A percentile compares a stretch with the other conserved stretches of the same genome.
These are phyloP conservation scores for Scaptomyza graminum DNA, from an alignment of 1,140 invertebrate species.

Conservation along the genomic window DNA sequence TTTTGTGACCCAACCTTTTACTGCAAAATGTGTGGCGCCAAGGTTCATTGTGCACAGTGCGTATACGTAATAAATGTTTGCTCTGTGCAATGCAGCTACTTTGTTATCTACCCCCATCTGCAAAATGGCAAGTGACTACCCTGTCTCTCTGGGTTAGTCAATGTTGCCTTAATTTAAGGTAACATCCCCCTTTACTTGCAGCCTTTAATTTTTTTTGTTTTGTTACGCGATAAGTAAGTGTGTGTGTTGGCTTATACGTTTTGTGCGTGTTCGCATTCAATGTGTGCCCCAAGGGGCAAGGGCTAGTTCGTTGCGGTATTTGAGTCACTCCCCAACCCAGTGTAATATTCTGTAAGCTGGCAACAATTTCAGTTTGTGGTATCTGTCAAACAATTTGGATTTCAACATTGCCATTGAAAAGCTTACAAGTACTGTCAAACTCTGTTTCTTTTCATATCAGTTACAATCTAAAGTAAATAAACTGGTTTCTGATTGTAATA, in stretches of 20 bases:
- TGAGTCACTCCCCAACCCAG: conserved; percentile 13
- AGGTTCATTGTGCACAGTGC: conserved; percentile 71
- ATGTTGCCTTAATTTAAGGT: conserved; percentile 73
- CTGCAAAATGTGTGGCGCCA: conserved; percentile 25
- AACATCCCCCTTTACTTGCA: conserved; percentile 17
- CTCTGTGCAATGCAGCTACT: conserved; percentile 59
- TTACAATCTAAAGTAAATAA: conserved; percentile 58
- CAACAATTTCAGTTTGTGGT: conserved; percentile 23
- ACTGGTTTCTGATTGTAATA: conserved; percentile 48
- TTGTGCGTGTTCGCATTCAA: conserved; percentile 54
- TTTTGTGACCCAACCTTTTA: conserved; percentile 47
- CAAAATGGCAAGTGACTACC: conserved; percentile 15
- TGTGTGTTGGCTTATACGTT: conserved; percentile 52
- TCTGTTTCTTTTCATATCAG: conserved; percentile 37
- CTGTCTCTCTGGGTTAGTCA: conserved; percentile 56
- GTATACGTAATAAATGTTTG: conserved; percentile 69
- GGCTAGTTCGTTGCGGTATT: not conserved
- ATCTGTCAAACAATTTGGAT: conserved; percentile 50
- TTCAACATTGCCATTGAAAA: conserved; percentile 43
- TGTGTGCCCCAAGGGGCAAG: conserved; percentile 29
- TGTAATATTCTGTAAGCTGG: conserved; percentile 20
- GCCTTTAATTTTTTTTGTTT: conserved; percentile 11
- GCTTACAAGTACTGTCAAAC: conserved; percentile 25
- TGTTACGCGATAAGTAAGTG: conserved; percentile 61
- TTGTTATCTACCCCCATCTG: conserved; percentile 57